Percentiles rank a stretch among this genome's conserved stretches.
Evolutionary conservation across 2,113 vertebrate species (phyloP).

Genomic region (Carassius auratus): DNA sequence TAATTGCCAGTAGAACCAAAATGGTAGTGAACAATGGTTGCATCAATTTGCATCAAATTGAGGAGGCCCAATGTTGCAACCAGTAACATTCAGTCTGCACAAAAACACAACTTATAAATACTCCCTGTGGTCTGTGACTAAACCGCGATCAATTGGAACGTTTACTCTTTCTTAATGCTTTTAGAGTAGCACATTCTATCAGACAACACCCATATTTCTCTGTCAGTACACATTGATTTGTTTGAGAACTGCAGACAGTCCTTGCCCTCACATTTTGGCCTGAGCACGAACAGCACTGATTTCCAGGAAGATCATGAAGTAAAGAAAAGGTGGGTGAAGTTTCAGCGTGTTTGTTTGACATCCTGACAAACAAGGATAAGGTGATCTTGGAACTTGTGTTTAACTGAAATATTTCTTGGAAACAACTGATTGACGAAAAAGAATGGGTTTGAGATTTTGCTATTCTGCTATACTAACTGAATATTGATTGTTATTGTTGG

Average conservation of each 20-base stretch:
- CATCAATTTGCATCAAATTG: too few relatives aligned
- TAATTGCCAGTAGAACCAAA: too few relatives aligned
- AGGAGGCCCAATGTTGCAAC: not conserved
- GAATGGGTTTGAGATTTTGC: not conserved
- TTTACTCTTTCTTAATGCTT: not conserved
- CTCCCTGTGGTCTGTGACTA: not conserved
- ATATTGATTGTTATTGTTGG: not conserved
- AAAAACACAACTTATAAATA: not conserved
- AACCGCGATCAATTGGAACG: not conserved
- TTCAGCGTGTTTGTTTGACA: not conserved
- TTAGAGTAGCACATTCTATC: not conserved
- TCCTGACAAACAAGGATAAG: not conserved
- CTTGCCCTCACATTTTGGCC: not conserved
- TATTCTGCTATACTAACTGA: not conserved
- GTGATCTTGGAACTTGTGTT: not conserved
- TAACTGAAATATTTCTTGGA: not conserved
- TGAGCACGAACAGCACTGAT: not conserved
- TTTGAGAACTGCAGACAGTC: slow-evolving; percentile 13
- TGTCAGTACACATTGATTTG: not conserved
- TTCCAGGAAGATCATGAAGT: not conserved
- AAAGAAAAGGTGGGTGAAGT: not conserved
- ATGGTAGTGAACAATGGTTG: too few relatives aligned
- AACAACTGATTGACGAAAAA: not conserved
- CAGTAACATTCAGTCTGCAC: not conserved
- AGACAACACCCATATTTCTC: not conserved